Percentiles rank a stretch among this genome's conserved stretches.
Evolutionary conservation across 2,113 vertebrate species (phyloP).

Genomic region (Xiphophorus hellerii): DNA sequence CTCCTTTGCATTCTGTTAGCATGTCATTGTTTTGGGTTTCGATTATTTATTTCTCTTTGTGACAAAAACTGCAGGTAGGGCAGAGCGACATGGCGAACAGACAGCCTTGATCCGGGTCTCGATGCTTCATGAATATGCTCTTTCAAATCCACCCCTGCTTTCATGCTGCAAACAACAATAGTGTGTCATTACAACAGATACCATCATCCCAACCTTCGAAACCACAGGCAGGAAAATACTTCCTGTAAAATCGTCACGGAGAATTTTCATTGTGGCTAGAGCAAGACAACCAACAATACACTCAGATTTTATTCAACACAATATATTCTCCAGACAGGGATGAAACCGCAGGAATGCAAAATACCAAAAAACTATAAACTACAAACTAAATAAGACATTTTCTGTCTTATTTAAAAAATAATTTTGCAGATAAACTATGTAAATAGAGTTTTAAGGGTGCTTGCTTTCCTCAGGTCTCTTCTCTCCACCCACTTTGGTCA

Average conservation of each 20-base stretch:
- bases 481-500: too few species aligned
- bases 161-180: constrained; percentile 45
- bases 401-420: too few species aligned
- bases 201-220: constrained; percentile 25
- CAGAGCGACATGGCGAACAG: constrained; percentile 9
- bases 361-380: too few species aligned
- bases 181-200: constrained; percentile 34
- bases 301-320: not conserved
- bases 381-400: too few species aligned
- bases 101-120: constrained; percentile 38
- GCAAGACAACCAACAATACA: constrained; percentile 12
- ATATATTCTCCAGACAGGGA: constrained; percentile 21
- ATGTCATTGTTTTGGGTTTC: constrained; percentile 35
- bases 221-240: constrained; percentile 2
- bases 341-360: constrained; percentile 4
- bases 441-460: too few species aligned
- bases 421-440: too few species aligned
- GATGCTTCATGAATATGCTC: constrained; percentile 64
- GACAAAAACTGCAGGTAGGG: constrained; percentile 43
- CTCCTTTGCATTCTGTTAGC: not conserved
- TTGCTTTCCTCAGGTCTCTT: too few species aligned
- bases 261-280: constrained; percentile 2
- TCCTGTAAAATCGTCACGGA: constrained; percentile 12
- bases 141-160: constrained; percentile 47
- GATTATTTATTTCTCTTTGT: constrained; percentile 50